Evolutionary conservation across 2,888 invertebrate species (phyloP), one percentile per base, ranked within the genome.

Genomic region (Polyommatus iphigenia): DNA sequence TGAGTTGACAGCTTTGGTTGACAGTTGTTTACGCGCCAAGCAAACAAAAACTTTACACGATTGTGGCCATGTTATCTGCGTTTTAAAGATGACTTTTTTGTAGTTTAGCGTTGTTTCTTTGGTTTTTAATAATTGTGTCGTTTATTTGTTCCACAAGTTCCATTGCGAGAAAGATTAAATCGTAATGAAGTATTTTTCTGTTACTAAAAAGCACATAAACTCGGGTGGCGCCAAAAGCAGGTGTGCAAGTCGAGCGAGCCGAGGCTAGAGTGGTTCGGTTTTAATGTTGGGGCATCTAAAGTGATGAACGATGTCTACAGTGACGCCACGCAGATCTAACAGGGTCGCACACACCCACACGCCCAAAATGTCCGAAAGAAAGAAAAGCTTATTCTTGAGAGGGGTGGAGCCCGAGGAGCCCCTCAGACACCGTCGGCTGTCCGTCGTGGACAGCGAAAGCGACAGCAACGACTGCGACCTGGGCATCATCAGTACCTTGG

Each of bases 381-480:
- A 96, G 84, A 95, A 96, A 81, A 95, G 95, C 81, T 90, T 96
- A 81, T 96, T 96, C 84, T 95, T 95, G 85, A 82, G 82, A 15
- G 86, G 88, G 78, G 77, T 79, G 59, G 81, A 81, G 59, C 78
- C 81, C 79, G 83, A 87, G 82, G 93, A 92, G 83, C 91, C 92
- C 4, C 79, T 92, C 78, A 89, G 89, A 80, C 93, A 93, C 80
- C 85, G 93, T 54, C 87, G 85, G 78, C 86, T 94, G 18, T 90
- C 94, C 24, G 93, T 93, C 59, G 88, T 93, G 78, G 90, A 93
- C 73, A 93, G 93, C 81, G 94, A 94, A 81, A 93, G 92, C 81
- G 93, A 93, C 83, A 91, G 89, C 77, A 95, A 95, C 80, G 94
- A 94, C 75, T 94, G 91, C 67, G 95, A 95, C 83, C 87, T 95